Evolutionary conservation across 1,140 invertebrate species (phyloP).

Genomic region (Wiebesia pumilae): DNA sequence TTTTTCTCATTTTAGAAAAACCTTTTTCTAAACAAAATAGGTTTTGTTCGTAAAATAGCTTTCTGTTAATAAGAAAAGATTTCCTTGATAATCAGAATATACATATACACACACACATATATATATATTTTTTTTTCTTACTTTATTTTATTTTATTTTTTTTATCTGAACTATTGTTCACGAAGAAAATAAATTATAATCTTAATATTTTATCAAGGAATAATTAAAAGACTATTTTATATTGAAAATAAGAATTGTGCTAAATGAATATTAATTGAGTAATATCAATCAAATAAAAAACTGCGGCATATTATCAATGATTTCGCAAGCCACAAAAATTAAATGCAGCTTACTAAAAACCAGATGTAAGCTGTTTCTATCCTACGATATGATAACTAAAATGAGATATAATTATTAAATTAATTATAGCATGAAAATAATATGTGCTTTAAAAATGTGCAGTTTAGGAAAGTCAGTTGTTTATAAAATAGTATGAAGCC

Average conservation of each 20-base stretch:
- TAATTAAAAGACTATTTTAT: constrained; percentile 32
- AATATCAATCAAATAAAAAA: constrained; percentile 25
- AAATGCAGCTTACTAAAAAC: constrained; percentile 13
- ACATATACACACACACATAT: no score
- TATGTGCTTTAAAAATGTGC: constrained; percentile 43
- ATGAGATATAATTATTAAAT: not conserved
- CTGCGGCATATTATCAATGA: constrained; percentile 26
- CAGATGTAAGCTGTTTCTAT: constrained; percentile 23
- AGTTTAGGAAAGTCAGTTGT: constrained; percentile 13
- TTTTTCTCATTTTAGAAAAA: not conserved
- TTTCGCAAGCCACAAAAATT: constrained; percentile 37
- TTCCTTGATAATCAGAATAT: constrained; percentile 3
- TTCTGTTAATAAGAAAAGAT: not conserved
- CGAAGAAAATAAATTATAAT: not conserved
- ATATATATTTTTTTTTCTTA: no score
- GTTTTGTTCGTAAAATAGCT: not conserved
- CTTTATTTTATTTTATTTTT: not conserved
- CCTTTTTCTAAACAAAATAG: not conserved
- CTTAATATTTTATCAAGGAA: not conserved
- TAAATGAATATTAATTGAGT: constrained; percentile 33
- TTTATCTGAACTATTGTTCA: not conserved
- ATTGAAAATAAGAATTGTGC: constrained; percentile 18
- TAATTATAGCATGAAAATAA: constrained; percentile 10
- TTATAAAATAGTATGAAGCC: constrained; percentile 15
- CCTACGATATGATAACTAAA: constrained; percentile 25